Base-by-base conservation (phyloP, 2,797 vertebrate genomes). In the Sarcophilus harrisii region DNA sequence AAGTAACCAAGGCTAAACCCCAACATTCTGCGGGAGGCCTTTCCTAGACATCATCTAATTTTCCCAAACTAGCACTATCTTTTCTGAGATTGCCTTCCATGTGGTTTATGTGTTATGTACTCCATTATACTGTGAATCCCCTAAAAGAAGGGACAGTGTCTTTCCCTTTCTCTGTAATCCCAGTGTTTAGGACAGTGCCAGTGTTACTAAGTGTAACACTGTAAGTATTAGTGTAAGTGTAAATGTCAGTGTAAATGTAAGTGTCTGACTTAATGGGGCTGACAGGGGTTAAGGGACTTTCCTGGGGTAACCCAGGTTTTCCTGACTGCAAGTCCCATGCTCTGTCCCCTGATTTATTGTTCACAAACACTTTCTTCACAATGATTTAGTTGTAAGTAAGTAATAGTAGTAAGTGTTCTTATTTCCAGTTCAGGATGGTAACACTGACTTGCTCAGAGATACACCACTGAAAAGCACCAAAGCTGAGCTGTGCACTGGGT, bases 211-310 rank as follows among this genome's bases (percentile, higher is more conserved):
- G 54, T 10, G 0, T 55, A 55, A 55, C 54, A 55, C 54, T 55
- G 54, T 4, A 66, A 27, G 27, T 27, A 55, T 2, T 60, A n/a
- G 54, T 55, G 9, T 55, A 55, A 55, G 54, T n/a, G 57, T 55
- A 62, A 45, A 90, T 96, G 93, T 58, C 32, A 97, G 5, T 57
- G 90, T 58, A 62, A 45, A 90, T 96, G 93, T 58, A 38, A 97
- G 5, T 57, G 90, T 0, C 38, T 45, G 58, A 81, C 95, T 59
- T n/a, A 92, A 91, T 29, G 52, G 93, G 21, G 92, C 93, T 94
- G 58, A 73, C 62, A 66, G 1, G 38, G 29, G 93, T 60, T 38
- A 92, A 92, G 57, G 62, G 57, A 32, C 45, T 94, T 59, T 90
- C 14, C 5, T 16, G 38, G 66, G 18, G 5, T n/a, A 16, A 73